Percentiles rank a stretch among this genome's conserved stretches.
These are phyloP conservation scores for Larimichthys polyactis DNA, from an alignment of 2,113 vertebrate genomes.

Conservation along the genomic window DNA sequence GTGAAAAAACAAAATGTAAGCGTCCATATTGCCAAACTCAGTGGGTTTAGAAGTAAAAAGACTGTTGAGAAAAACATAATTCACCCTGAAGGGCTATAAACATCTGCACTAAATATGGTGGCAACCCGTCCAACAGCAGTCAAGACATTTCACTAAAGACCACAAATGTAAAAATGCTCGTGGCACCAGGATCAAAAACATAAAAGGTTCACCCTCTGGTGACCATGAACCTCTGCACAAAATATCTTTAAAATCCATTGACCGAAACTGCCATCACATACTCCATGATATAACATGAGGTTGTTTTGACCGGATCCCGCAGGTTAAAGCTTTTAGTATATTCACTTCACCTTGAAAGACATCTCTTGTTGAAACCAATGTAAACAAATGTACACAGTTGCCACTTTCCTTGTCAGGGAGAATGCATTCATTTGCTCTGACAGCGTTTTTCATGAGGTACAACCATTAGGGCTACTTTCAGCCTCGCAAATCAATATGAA, in stretches of 20 bases:
- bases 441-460: slow-evolving; percentile 38
- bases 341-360: not conserved
- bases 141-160: not conserved
- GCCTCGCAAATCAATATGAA: slow-evolving; percentile 45
- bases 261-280: not conserved
- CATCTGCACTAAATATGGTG: not conserved
- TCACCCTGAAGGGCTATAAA: not conserved
- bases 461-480: slow-evolving; percentile 47
- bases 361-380: slow-evolving; percentile 14
- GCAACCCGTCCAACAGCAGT: not conserved
- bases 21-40: not conserved
- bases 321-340: not conserved
- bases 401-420: slow-evolving; percentile 5
- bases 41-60: no score
- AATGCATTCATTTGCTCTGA: slow-evolving; percentile 31
- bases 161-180: not conserved
- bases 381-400: slow-evolving; percentile 13
- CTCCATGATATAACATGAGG: not conserved
- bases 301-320: not conserved
- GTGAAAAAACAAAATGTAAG: not conserved
- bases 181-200: not conserved
- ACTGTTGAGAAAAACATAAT: no score
- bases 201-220: not conserved
- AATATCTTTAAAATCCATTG: not conserved
- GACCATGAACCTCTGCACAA: not conserved